Evolutionary conservation across 2,113 vertebrate genomes (phyloP).

Genomic region (Artemisiospiza belli): DNA sequence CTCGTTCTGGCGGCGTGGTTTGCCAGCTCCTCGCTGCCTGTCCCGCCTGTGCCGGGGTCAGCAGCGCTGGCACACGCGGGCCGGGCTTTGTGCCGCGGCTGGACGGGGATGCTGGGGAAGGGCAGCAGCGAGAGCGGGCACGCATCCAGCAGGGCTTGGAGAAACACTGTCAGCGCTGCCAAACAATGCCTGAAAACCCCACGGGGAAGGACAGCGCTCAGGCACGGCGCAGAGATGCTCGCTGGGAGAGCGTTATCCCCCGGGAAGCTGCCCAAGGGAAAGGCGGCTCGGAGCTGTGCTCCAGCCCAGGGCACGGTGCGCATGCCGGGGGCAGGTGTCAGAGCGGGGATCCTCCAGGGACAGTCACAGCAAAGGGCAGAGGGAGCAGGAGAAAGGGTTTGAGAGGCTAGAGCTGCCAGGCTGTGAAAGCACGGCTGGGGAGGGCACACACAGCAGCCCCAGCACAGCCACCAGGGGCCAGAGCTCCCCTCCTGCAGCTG

Average conservation of each 20-base stretch:
- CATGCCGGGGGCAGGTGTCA: neutral
- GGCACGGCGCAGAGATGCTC: neutral
- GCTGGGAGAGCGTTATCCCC: neutral
- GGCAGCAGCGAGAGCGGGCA: neutral
- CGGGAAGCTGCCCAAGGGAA: neutral
- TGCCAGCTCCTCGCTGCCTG: neutral
- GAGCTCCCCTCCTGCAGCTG: rapidly evolving
- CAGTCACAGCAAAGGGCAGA: neutral
- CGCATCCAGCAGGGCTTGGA: neutral
- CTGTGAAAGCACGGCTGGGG: neutral
- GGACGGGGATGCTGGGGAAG: neutral
- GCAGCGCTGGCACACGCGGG: neutral
- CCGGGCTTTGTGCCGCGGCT: neutral
- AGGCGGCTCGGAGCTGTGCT: neutral
- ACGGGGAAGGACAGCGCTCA: neutral
- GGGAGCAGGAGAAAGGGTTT: neutral
- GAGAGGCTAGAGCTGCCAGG: neutral
- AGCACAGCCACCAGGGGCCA: neutral
- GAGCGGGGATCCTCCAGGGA: neutral
- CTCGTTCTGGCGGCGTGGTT: neutral
- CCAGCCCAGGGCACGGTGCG: neutral
- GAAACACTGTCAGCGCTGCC: neutral
- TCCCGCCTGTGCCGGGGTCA: neutral
- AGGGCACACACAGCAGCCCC: neutral
- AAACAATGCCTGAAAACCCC: neutral